Conservation (phyloP, 2,888 invertebrate species). For the Polydesmus complanatus region DNA sequence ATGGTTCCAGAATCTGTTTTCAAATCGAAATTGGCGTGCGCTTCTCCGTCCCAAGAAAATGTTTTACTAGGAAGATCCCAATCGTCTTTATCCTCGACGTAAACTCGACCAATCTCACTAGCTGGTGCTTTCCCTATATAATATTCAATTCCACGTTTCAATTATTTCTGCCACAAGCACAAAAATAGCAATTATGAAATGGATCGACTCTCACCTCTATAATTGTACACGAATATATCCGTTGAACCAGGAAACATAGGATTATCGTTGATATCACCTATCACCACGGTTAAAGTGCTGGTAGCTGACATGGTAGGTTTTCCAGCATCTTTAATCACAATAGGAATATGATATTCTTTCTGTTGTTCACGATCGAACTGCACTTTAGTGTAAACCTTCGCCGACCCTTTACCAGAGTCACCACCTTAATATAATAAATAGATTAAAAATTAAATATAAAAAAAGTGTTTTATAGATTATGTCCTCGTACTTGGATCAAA, state of each 20-base stretch:
- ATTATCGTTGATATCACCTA: constrained; percentile 91
- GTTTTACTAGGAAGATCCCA: constrained; percentile 90
- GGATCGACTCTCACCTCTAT: constrained; percentile 60
- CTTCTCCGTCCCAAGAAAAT: constrained; percentile 51
- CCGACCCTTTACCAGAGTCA: constrained; percentile 36
- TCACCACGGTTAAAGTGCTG: constrained; percentile 71
- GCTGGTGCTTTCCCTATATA: constrained; percentile 38
- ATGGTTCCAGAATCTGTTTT: constrained; percentile 70
- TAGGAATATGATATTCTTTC: constrained; percentile 76
- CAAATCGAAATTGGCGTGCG: constrained; percentile 52
- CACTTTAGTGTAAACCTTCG: constrained; percentile 52
- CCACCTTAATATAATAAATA: constrained; percentile 32
- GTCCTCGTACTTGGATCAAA: constrained; percentile 29
- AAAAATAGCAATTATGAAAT: not conserved
- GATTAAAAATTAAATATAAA: constrained; percentile 5
- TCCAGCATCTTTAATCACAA: constrained; percentile 77
- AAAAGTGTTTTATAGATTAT: too few species aligned
- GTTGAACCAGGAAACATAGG: constrained; percentile 74
- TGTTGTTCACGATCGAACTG: constrained; percentile 73
- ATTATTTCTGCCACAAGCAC: not conserved
- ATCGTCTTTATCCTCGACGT: constrained; percentile 87
- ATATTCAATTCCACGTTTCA: not conserved
- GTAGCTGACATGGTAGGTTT: constrained; percentile 55
- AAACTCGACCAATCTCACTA: constrained; percentile 77
- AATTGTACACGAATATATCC: constrained; percentile 86